A percentile compares a stretch with the other conserved stretches of the same genome.
Conservation (phyloP, 1,140 invertebrate species). For the Cyclargus thomasi region DNA sequence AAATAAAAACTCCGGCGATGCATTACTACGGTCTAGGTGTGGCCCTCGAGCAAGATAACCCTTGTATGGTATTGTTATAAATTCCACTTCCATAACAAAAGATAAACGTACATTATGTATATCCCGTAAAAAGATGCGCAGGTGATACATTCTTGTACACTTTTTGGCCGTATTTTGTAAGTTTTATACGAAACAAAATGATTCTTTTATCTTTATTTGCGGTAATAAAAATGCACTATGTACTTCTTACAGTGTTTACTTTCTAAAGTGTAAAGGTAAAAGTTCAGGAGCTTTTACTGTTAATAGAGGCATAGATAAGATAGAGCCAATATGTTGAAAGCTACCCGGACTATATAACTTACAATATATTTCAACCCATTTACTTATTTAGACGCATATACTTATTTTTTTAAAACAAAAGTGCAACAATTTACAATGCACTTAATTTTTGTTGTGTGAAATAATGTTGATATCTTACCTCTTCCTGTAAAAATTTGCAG, state of each 20-base stretch:
- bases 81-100: constrained; percentile 7
- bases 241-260: neutral
- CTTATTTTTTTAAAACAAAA: too few species aligned
- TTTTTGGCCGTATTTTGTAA: neutral
- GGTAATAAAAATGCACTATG: constrained; percentile 3
- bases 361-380: too few species aligned
- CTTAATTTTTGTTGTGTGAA: too few species aligned
- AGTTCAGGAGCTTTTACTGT: neutral
- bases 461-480: too few species aligned
- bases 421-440: too few species aligned
- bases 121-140: constrained; percentile 6
- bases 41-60: neutral
- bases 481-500: too few species aligned
- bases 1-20: neutral
- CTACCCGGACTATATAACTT: too few species aligned
- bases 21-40: neutral
- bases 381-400: too few species aligned
- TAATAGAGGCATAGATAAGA: neutral
- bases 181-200: neutral
- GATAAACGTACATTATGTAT: constrained; percentile 10
- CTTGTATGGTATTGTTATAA: constrained; percentile 12
- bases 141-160: constrained; percentile 7
- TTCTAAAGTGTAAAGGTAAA: neutral
- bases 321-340: too few species aligned
- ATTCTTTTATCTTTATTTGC: neutral